Percentiles rank a stretch among this genome's conserved stretches.
Evolutionary conservation across 2,888 invertebrate genomes (phyloP).

Genomic region (Cryptophagus acutangulus): DNA sequence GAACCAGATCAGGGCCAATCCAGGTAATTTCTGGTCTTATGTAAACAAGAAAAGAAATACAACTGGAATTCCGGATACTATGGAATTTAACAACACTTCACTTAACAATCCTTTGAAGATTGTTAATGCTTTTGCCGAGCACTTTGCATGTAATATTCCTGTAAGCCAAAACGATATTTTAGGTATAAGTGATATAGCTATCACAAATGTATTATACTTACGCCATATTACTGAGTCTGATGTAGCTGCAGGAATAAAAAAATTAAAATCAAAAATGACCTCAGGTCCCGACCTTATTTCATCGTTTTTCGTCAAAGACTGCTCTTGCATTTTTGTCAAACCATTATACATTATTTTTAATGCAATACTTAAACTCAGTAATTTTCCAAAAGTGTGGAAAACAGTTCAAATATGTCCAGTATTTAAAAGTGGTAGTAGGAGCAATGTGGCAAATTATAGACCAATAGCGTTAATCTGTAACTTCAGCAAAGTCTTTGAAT

Average conservation of each 20-base stretch:
- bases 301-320: neutral
- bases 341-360: neutral
- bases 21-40: too few species aligned
- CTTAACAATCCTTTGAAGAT: too few species aligned
- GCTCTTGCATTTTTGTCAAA: neutral
- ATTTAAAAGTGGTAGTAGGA: neutral
- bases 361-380: neutral
- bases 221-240: neutral
- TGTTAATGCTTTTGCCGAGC: too few species aligned
- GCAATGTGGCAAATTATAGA: neutral
- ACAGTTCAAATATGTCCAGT: neutral
- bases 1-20: too few species aligned
- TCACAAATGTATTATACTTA: too few species aligned
- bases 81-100: too few species aligned
- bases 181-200: too few species aligned
- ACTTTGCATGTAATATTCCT: too few species aligned
- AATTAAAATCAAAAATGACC: neutral
- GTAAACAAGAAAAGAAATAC: too few species aligned
- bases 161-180: too few species aligned
- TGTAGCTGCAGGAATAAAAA: neutral
- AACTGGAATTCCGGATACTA: too few species aligned
- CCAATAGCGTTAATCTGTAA: neutral
- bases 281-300: neutral
- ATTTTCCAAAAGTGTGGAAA: neutral
- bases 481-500: conserved; percentile 1